These are phyloP conservation scores for Oegoconia quadripuncta DNA, from an alignment of 2,888 invertebrate genomes.

Conservation along the genomic window DNA sequence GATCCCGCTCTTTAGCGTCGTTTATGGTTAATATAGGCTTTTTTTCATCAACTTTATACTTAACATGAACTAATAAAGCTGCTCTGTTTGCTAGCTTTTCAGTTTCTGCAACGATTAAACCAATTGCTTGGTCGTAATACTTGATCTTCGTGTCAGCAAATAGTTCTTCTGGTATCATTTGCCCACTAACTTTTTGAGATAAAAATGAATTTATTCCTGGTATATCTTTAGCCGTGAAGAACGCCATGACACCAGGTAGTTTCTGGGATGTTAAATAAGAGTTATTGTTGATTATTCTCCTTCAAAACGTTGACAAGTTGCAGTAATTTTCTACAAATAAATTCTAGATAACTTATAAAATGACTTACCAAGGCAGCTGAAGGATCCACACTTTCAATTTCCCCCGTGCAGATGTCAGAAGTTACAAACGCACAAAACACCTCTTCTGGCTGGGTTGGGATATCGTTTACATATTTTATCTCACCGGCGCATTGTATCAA, in stretches of 20 bases:
- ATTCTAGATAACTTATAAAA: neutral
- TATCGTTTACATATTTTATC: slow-evolving; percentile 81
- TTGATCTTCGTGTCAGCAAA: slow-evolving; percentile 61
- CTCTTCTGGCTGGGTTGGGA: slow-evolving; percentile 74
- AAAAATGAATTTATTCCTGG: slow-evolving; percentile 80
- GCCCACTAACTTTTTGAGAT: slow-evolving; percentile 19
- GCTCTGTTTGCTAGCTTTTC: slow-evolving; percentile 66
- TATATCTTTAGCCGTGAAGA: slow-evolving; percentile 79
- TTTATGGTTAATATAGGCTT: slow-evolving; percentile 20
- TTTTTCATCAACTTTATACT: slow-evolving; percentile 47
- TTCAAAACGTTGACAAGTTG: no score
- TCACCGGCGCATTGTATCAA: slow-evolving; percentile 80
- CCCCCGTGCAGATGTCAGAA: slow-evolving; percentile 61
- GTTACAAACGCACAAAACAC: slow-evolving; percentile 81
- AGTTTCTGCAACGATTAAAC: slow-evolving; percentile 78
- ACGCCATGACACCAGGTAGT: slow-evolving; percentile 79
- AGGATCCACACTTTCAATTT: slow-evolving; percentile 79
- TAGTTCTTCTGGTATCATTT: slow-evolving; percentile 38
- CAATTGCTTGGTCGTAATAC: slow-evolving; percentile 81
- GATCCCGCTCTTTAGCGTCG: slow-evolving; percentile 17
- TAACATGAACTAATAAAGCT: slow-evolving; percentile 65
- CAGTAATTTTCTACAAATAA: neutral
- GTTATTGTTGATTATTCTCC: neutral
- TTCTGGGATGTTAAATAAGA: slow-evolving; percentile 50
- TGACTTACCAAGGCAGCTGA: slow-evolving; percentile 80